Base-by-base conservation (phyloP, 2,113 vertebrate species). In the Phrynocephalus versicolor region DNA sequence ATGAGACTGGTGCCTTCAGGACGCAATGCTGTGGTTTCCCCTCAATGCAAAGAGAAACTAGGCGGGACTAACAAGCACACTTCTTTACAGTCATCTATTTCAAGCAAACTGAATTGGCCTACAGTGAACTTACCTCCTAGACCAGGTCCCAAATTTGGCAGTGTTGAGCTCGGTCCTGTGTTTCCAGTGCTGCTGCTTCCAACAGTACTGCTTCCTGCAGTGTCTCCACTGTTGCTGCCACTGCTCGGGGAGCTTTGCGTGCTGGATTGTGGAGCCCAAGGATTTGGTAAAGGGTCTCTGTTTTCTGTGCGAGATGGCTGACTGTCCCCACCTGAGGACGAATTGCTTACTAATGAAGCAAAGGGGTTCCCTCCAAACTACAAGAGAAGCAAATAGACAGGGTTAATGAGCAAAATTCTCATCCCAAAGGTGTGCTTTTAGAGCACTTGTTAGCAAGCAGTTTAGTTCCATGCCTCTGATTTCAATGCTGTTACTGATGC, bases 311-410 rank as follows among this genome's bases (percentile, higher is more conserved):
- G 96, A 84, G 96, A 97, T 3, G 96, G 97, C 35, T 97, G 97
- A 90, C 77, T 96, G 60, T 95, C 96, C 57, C 93, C 95, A 91
- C 94, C 95, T 86, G 95, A 51, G 6, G 95, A 91, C 33, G 92
- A 62, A 93, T 91, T 97, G 94, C 94, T 97, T 90, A 97, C 96
- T 87, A 97, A 94, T 3, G 97, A 97, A 90, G 97, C 96, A 94
- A 97, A 97, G 2, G 97, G 97, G 77, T 97, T 97, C 81, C 96
- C 97, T 92, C 97, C 97, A 92, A 97, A 97, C 97, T 97, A 92
- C 23, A 94, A 33, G 74, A 67, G 62, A 90, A 87, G 89, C 2
- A 87, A n/a, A 86, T 18, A 21, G 77, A 79, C n/a, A 76, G 15
- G 25, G 23, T 69, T 77, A 78, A 45, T 35, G 18, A 58, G 13